A percentile compares a stretch with the other conserved stretches of the same genome.
These are phyloP conservation scores for Ectobius pallidus DNA, from an alignment of 2,888 invertebrate genomes.

Conservation along the genomic window DNA sequence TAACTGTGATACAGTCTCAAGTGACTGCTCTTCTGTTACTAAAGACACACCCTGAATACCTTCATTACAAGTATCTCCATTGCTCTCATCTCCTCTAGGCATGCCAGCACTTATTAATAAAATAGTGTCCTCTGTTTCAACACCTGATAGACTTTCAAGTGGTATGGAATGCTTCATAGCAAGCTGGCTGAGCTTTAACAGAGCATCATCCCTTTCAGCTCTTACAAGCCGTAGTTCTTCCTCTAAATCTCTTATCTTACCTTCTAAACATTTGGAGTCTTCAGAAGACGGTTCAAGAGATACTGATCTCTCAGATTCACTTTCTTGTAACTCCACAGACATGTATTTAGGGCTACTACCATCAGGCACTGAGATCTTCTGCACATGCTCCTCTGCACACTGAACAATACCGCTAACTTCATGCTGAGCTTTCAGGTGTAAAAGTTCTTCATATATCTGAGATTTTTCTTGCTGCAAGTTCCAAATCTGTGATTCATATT, in stretches of 20 bases:
- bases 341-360: not conserved
- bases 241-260: conserved; percentile 2
- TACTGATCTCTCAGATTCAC: not conserved
- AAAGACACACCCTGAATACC: not conserved
- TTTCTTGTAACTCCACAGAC: not conserved
- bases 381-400: conserved; percentile 46
- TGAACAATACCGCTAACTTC: conserved; percentile 52
- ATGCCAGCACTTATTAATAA: too few relatives aligned
- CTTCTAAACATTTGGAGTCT: not conserved
- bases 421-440: conserved; percentile 46
- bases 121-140: not conserved
- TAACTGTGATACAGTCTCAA: not conserved
- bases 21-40: not conserved
- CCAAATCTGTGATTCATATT: too few relatives aligned
- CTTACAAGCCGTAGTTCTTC: conserved; percentile 51
- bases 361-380: conserved; percentile 22
- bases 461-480: too few relatives aligned
- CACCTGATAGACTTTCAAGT: not conserved
- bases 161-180: not conserved
- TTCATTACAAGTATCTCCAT: too few relatives aligned
- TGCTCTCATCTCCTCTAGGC: not conserved
- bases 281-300: too few relatives aligned
- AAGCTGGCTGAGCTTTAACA: conserved; percentile 52
- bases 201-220: conserved; percentile 57
- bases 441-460: conserved; percentile 34